Base-by-base conservation (phyloP, 2,888 invertebrate genomes). In the Macrophya alboannulata region DNA sequence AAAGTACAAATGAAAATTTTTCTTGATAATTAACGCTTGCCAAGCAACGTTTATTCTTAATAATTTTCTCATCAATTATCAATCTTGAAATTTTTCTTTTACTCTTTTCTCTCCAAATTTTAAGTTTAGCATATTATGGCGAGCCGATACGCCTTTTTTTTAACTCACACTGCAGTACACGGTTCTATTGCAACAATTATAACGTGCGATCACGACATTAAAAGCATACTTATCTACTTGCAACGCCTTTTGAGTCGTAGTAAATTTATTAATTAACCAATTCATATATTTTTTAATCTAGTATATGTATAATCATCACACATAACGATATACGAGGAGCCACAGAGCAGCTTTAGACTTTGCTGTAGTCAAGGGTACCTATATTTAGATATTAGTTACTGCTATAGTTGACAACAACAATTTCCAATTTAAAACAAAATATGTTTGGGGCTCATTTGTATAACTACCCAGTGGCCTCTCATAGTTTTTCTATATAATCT, bases 371-470 rank as follows among this genome's bases (percentile, higher is more conserved):
- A 79, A 85, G 51, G 62, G 59, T 31, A 31, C 31, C 31, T 65
- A 17, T 45, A 21, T 45, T 71, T 25, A 74, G 40, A 45, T 5
- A 71, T 45, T 45, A 17, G 37, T 37, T 31, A 68, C 15, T 37
- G 37, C 4, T 37, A 55, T 55, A 72, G 85, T 79, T 77, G 85
- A 79, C 48, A 45, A 85, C 51, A 85, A 79, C 68, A 68, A 85
- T 65, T 85, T 85, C 74, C 85, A 85, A 79, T 76, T 43, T 0
- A 43, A 85, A 83, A 83, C 83, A 83, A 83, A 83, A 83, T 83
- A 68, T 83, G 68, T 83, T 83, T 48, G 83, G 83, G 83, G 83
- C 83, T 83, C 83, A 83, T 83, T 83, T 68, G 83, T 83, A 83
- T 17, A 71, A 83, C 83, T 83, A 68, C 83, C 37, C 77, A 21